Percentiles rank a stretch among this genome's conserved stretches.
Evolutionary conservation across 2,113 vertebrate genomes (phyloP).

Genomic region (Antechinus stuartii): DNA sequence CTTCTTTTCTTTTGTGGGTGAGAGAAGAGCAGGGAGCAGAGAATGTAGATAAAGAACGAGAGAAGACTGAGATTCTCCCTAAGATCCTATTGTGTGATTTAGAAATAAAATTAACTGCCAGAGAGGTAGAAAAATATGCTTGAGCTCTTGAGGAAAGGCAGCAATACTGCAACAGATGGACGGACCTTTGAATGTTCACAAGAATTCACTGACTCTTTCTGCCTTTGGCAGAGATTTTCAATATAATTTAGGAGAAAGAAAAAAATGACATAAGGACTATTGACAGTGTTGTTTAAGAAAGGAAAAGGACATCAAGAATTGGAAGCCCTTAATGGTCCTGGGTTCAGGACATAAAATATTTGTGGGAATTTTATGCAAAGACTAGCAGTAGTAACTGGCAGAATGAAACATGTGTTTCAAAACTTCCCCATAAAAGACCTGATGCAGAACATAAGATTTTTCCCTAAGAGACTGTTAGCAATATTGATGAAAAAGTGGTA

Average conservation of each 20-base stretch:
- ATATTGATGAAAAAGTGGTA: background rate
- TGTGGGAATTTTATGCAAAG: constrained; percentile 47
- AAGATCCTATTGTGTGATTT: constrained; percentile 40
- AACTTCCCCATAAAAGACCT: background rate
- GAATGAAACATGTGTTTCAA: constrained; percentile 25
- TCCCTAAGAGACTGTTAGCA: background rate
- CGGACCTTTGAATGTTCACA: constrained; percentile 22
- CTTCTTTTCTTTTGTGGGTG: background rate
- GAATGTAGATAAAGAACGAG: constrained; percentile 5
- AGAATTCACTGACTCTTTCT: constrained; percentile 60
- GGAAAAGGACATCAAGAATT: constrained; percentile 20
- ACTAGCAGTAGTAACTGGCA: background rate
- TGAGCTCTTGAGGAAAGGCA: constrained; percentile 37
- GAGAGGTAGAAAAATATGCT: constrained; percentile 49
- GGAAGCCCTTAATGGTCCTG: background rate
- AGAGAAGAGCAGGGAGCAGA: background rate
- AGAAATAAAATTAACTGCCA: constrained; percentile 42
- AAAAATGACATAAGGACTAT: constrained; percentile 57
- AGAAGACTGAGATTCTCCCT: constrained; percentile 1
- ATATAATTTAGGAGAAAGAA: constrained; percentile 56
- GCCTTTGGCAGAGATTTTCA: constrained; percentile 58
- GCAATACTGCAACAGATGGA: constrained; percentile 64
- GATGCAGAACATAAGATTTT: background rate
- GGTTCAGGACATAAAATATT: constrained; percentile 40
- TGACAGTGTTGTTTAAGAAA: constrained; percentile 49